Evolutionary conservation across 2,888 invertebrate genomes (phyloP), one percentile per base, ranked within the genome.

Genomic region (Fragum whitleyi): DNA sequence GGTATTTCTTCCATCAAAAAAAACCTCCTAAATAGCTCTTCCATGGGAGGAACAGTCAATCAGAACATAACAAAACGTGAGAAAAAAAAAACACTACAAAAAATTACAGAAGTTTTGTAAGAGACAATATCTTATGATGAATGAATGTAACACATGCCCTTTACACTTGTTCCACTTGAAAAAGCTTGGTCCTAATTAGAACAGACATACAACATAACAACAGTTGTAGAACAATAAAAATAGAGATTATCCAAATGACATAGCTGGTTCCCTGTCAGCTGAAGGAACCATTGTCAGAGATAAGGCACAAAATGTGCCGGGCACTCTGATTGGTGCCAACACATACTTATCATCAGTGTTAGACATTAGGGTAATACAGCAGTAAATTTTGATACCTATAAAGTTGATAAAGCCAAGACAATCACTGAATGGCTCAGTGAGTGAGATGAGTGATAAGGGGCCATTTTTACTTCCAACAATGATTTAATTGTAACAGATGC

Each of bases 191-290:
- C 55, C 78, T 82, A 82, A 82, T 82, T 82, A 75, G 81, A 67
- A 65, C 51, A 73, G 81, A 75, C 81, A 75, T 42, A 78, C 42
- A 78, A 69, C 75, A 75, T 78, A 82, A 82, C 74, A 78, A 78
- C 68, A 59, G 69, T 74, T 71, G 74, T 78, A 75, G 57, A 78
- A 82, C 81, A 82, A 82, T 82, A 82, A 82, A 82, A 82, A 57
- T 65, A 42, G 57, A 74, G 81, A 81, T 81, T 74, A 70, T 73
- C 77, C 81, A 65, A 74, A 62, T 71, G 77, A 81, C 81, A 77
- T 70, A 36, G 76, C 65, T 26, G 65, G 65, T 65, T 21, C 65
- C 65, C 2, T 65, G 65, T 65, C 65, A 65, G 65, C 11, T 36
- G 65, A 42, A 21, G 65, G 42, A 14, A 65, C 65, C 36, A 65